Evolutionary conservation across 2,797 vertebrate genomes (phyloP), one percentile per base, ranked within the genome.

Genomic region (Gymnoscopelus braueri): DNA sequence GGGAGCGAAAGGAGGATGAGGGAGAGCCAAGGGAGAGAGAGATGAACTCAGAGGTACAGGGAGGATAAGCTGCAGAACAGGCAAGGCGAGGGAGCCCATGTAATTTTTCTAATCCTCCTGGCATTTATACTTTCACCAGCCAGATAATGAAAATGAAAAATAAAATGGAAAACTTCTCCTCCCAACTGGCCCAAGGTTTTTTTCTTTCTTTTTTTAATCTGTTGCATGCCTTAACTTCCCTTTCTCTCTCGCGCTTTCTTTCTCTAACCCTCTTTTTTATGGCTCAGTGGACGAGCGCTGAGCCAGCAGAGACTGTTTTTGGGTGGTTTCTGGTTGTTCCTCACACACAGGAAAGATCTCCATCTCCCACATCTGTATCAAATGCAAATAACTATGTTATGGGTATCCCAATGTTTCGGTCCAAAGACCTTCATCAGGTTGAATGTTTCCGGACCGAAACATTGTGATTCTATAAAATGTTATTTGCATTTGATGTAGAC

Each of bases 61-160:
- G 80, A 80, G 75, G 91, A 94, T 94, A 92, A 93, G 91, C 88
- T 68, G 64, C 72, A 68, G 85, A 84, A 83, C 90, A 90, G 90
- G 90, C 88, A 81, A 91, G 80, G 88, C 85, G 82, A 89, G 82
- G 88, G 91, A 92, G 91, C 84, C 90, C 89, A 90, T 94, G 93
- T 95, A 87, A 94, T 95, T 94, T 93, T 91, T 94, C 81, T 94
- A 95, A 94, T 94, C 94, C 94, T 92, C 78, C 79, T 93, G 93
- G 92, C 92, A 95, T 94, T 95, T 95, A 94, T 91, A 92, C 92
- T 93, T 94, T 87, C 91, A 86, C 87, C 75, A 86, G 88, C 85
- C 88, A 90, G 94, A 94, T 94, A 94, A 93, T 93, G 92, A 91
- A 94, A 95, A 93, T 91, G 90, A 90, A 94, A 95, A 94, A 89